Conservation (phyloP, 2,113 vertebrate genomes). For the Xiphophorus couchianus region DNA sequence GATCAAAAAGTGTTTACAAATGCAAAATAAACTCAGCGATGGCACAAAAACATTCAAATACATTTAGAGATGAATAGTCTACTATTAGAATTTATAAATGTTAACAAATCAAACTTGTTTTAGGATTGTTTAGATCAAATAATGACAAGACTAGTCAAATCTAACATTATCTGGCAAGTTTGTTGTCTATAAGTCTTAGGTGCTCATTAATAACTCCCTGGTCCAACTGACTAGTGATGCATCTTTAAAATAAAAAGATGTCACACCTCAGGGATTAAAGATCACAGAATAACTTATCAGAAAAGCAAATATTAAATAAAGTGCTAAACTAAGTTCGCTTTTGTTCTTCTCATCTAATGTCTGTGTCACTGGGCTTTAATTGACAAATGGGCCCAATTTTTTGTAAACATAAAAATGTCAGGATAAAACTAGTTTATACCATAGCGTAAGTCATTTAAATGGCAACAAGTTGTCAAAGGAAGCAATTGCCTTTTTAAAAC, state of each 20-base stretch:
- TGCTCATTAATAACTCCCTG: constrained; percentile 29
- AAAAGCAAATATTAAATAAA: constrained; percentile 4
- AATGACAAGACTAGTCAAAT: constrained; percentile 14
- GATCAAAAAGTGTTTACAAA: constrained; percentile 11
- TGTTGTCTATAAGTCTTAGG: constrained; percentile 37
- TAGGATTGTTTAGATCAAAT: constrained; percentile 17
- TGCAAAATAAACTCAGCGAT: constrained; percentile 34
- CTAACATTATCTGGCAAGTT: constrained; percentile 8
- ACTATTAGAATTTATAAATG: constrained; percentile 15
- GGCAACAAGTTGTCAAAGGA: neutral
- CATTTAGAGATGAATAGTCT: constrained; percentile 13
- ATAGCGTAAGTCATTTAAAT: neutral
- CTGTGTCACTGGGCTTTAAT: neutral
- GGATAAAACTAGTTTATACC: neutral
- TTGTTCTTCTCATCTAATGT: neutral
- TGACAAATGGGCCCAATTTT: neutral
- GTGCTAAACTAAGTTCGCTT: neutral
- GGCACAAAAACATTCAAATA: constrained; percentile 18
- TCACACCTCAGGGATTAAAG: constrained; percentile 48
- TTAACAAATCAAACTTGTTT: constrained; percentile 6
- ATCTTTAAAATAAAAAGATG: constrained; percentile 43
- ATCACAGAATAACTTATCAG: constrained; percentile 3
- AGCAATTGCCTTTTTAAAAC: constrained; percentile 2
- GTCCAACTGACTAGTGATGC: constrained; percentile 32
- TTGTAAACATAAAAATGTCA: neutral